phyloP scores from a whole-genome alignment of 2,113 vertebrate species.

The Athene cunicularia region DNA sequence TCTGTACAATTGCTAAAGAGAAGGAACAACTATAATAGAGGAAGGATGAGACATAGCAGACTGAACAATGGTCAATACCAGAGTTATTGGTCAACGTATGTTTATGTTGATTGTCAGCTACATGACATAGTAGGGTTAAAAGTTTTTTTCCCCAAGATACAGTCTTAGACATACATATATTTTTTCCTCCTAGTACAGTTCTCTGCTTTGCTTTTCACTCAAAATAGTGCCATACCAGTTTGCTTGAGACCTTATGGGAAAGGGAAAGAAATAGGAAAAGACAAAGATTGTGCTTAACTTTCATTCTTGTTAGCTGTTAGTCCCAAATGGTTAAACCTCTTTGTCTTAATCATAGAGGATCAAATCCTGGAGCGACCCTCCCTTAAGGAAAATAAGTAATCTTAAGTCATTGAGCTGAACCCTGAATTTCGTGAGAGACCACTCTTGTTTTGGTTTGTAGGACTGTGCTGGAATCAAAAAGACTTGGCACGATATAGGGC shows the following conservation, averaged over 20 bases:
- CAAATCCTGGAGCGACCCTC: background rate
- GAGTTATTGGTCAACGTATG: background rate
- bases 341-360: background rate
- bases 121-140: background rate
- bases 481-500: background rate
- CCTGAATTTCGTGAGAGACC: background rate
- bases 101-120: background rate
- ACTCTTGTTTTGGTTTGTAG: conserved; percentile 13
- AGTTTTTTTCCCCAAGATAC: background rate
- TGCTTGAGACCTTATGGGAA: background rate
- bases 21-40: background rate
- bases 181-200: background rate
- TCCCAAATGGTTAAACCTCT: background rate
- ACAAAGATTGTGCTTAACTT: background rate
- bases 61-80: background rate
- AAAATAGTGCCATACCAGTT: background rate
- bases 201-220: background rate
- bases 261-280: background rate
- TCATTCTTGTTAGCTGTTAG: background rate
- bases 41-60: background rate
- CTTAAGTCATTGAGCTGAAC: background rate
- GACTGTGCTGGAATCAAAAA: background rate
- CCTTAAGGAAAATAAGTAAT: background rate
- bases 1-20: background rate
- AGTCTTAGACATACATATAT: background rate